Evolutionary conservation across 2,113 vertebrate genomes (phyloP).

Genomic region (Hemiscyllium ocellatum): DNA sequence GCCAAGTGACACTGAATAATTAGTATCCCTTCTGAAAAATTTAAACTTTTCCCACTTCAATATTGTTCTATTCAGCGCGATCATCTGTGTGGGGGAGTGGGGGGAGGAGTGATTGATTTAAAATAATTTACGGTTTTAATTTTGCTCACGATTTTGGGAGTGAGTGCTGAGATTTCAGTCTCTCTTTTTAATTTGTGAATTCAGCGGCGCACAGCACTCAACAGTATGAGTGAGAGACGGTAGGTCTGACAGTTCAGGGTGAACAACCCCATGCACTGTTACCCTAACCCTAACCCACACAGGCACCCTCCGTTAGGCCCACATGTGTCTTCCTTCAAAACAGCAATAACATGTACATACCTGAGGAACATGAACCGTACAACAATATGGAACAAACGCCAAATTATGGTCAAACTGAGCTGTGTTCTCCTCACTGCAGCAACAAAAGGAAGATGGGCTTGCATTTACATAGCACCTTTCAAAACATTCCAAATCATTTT

Average conservation of each 20-base stretch:
- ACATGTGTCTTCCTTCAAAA: not conserved
- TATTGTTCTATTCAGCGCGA: not conserved
- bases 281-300: not conserved
- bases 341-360: not conserved
- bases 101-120: not conserved
- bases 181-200: not conserved
- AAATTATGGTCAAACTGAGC: not conserved
- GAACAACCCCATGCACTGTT: not conserved
- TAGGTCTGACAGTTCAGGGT: not conserved
- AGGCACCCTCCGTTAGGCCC: not conserved
- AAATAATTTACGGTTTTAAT: slow-evolving; percentile 9
- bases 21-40: not conserved
- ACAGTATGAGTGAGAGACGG: not conserved
- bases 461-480: not conserved
- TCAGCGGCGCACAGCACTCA: not conserved
- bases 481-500: too few species aligned
- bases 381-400: not conserved
- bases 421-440: not conserved
- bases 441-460: not conserved
- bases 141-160: not conserved
- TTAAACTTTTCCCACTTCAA: not conserved
- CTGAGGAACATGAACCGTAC: not conserved
- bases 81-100: not conserved
- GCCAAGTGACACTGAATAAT: not conserved
- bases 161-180: not conserved